Base-by-base conservation (phyloP, 2,888 invertebrate genomes). In the Automeris io region DNA sequence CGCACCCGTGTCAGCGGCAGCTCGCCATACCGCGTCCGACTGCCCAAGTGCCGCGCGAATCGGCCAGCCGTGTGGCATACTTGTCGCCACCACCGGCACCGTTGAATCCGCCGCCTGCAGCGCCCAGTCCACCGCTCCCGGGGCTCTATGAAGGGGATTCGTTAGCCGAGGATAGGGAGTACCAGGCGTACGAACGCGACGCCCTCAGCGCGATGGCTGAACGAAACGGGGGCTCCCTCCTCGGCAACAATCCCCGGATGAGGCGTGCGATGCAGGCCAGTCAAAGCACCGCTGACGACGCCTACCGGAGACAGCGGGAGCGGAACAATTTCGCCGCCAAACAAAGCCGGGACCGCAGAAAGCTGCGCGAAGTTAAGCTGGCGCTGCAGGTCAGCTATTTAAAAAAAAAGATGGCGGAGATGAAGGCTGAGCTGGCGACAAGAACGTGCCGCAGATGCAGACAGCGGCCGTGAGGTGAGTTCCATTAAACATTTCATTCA, bases 261-360 rank as follows among this genome's bases (percentile, higher is more conserved):
- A 79, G 92, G n/a, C 75, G 91, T 18, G 74, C 78, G 0, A 70
- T 74, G 0, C 54, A 57, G 26, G 68, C 70, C 2, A 71, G 47
- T 19, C 57, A 62, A 24, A 64, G 76, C 35, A 58, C 50, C 47
- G 31, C 93, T 0, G 94, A 97, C 65, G 93, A 93, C 2, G 91
- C 93, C 0, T 98, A 98, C 67, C 93, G 93, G 85, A 96, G 95
- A 56, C 90, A 96, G 40, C 83, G 98, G 6, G 90, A 94, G 48
- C 95, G 96, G 65, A 98, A 98, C 72, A 98, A 98, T 70, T 95
- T 93, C 46, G 98, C 98, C 0, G 98, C 98, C 0, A 98, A 98
- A 74, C 90, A 96, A 52, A 97, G 97, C 0, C 88, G 98, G 2
- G 98, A 98, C 61, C 91, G 96, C 0, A 88, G 98, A 41, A 89